These are phyloP conservation scores for Sinopyrophorus schimmeli DNA, from an alignment of 2,888 invertebrate species.

Conservation along the genomic window DNA sequence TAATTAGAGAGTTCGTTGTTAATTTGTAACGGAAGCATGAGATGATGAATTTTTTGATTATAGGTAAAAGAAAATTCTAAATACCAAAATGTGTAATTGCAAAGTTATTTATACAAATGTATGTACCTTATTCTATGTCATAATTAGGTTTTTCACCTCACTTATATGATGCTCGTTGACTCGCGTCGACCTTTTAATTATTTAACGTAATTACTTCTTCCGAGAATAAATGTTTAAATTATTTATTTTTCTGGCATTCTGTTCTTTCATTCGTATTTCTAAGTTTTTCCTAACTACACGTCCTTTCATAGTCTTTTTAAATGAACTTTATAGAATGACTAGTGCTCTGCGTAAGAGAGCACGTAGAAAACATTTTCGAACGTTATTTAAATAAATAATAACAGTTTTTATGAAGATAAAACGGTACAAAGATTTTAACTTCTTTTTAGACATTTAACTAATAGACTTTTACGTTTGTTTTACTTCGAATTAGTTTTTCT, in stretches of 20 bases:
- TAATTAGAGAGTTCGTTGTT: too few relatives aligned
- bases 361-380: background rate
- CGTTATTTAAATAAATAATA: constrained; percentile 12
- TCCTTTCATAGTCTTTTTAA: constrained; percentile 1
- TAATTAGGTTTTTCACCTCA: constrained; percentile 49
- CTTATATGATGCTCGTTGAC: constrained; percentile 44
- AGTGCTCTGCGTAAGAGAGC: constrained; percentile 1
- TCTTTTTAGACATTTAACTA: too few relatives aligned
- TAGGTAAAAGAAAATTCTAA: too few relatives aligned
- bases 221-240: constrained; percentile 48
- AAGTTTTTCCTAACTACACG: constrained; percentile 11
- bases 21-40: too few relatives aligned
- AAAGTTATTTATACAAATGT: too few relatives aligned
- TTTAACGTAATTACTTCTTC: constrained; percentile 47
- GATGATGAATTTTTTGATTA: too few relatives aligned
- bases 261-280: constrained; percentile 10
- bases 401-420: constrained; percentile 19
- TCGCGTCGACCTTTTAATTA: constrained; percentile 49
- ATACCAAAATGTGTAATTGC: too few relatives aligned
- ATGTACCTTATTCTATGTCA: constrained; percentile 40
- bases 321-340: background rate
- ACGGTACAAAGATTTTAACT: too few relatives aligned
- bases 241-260: constrained; percentile 40
- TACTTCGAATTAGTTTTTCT: too few relatives aligned
- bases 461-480: too few relatives aligned